phyloP scores from a whole-genome alignment of 2,888 invertebrate species.

The Agrotis exclamationis region DNA sequence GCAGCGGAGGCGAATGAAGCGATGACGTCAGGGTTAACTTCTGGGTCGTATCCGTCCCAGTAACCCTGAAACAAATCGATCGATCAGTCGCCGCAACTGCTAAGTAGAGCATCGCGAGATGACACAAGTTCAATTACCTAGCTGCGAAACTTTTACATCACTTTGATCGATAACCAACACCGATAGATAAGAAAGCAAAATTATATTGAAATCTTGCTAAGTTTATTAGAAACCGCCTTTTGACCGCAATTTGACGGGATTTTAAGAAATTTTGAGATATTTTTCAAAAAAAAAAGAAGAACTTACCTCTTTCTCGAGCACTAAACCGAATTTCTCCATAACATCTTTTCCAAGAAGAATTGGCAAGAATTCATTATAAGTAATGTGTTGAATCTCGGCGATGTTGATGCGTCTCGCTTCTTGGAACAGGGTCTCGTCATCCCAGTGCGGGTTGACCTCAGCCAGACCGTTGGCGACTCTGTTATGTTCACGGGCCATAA shows the following conservation, averaged over 20 bases:
- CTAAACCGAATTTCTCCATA: slow-evolving; percentile 97
- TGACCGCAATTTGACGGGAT: neutral
- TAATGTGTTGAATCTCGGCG: slow-evolving; percentile 97
- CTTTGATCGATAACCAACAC: slow-evolving; percentile 24
- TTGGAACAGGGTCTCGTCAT: slow-evolving; percentile 97
- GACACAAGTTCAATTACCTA: slow-evolving; percentile 44
- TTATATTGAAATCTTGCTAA: slow-evolving; percentile 26
- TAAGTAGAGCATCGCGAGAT: slow-evolving; percentile 43
- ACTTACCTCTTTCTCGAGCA: slow-evolving; percentile 94
- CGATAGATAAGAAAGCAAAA: slow-evolving; percentile 30
- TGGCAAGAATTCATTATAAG: slow-evolving; percentile 97
- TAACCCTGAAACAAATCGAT: slow-evolving; percentile 90
- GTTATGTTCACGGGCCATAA: slow-evolving; percentile 98
- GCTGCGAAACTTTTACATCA: slow-evolving; percentile 52
- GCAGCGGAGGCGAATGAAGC: slow-evolving; percentile 98
- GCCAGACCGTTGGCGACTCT: slow-evolving; percentile 94
- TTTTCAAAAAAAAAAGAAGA: neutral
- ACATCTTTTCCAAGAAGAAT: slow-evolving; percentile 97
- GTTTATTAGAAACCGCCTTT: slow-evolving; percentile 13
- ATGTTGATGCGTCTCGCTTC: slow-evolving; percentile 96
- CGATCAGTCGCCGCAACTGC: slow-evolving; percentile 34
- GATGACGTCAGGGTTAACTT: slow-evolving; percentile 96
- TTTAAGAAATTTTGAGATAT: neutral
- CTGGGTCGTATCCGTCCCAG: slow-evolving; percentile 96
- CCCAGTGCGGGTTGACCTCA: slow-evolving; percentile 97